Evolutionary conservation across 1,140 invertebrate genomes (phyloP).

Genomic region (Mactra quadrangularis): DNA sequence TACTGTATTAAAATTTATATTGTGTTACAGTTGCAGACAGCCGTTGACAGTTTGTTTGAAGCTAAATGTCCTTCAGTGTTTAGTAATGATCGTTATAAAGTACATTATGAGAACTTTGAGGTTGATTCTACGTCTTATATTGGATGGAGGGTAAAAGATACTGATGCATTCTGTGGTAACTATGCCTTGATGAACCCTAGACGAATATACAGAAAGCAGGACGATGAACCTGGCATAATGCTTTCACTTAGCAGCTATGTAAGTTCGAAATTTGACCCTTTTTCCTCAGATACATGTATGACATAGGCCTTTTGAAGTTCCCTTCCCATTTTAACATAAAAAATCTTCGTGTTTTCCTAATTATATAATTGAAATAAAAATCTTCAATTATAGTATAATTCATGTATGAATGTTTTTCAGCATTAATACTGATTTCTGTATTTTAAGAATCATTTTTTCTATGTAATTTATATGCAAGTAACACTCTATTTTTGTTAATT

Average conservation of each 20-base stretch:
- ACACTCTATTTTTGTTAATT: too few relatives aligned
- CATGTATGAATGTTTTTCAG: too few relatives aligned
- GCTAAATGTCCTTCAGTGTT: conserved; percentile 66
- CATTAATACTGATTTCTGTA: too few relatives aligned
- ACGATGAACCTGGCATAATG: conserved; percentile 30
- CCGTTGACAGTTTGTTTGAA: conserved; percentile 58
- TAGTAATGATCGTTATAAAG: background rate
- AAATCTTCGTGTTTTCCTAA: too few relatives aligned
- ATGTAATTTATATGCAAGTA: too few relatives aligned
- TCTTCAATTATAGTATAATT: too few relatives aligned
- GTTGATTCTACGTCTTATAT: background rate
- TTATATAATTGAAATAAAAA: too few relatives aligned
- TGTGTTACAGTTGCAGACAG: background rate
- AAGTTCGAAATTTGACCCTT: background rate
- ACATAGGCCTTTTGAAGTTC: too few relatives aligned
- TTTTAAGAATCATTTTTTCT: too few relatives aligned
- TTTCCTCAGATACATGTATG: background rate
- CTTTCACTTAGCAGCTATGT: conserved; percentile 52
- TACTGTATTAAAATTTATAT: too few relatives aligned
- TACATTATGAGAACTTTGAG: conserved; percentile 58
- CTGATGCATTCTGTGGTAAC: conserved; percentile 73
- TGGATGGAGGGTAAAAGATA: conserved; percentile 13
- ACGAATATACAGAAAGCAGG: conserved; percentile 50
- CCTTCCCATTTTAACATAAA: too few relatives aligned
- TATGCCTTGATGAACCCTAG: conserved; percentile 68